Percentiles rank a stretch among this genome's conserved stretches.
Evolutionary conservation across 2,797 vertebrate genomes (phyloP).

Genomic region (Macropus fuliginosus): DNA sequence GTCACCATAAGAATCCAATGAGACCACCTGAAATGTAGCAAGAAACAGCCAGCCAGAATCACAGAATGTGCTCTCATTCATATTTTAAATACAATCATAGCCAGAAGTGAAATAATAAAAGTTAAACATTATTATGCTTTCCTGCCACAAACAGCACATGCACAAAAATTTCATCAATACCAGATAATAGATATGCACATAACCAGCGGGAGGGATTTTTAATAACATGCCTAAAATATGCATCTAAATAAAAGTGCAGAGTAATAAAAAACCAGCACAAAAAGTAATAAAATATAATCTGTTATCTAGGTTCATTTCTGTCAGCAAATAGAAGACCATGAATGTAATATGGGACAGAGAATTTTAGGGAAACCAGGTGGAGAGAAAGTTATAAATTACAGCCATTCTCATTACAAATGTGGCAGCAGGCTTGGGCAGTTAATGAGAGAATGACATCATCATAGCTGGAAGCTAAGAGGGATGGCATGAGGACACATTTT

Average conservation of each 20-base stretch:
- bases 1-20: conserved; percentile 28
- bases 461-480: conserved; percentile 52
- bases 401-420: conserved; percentile 48
- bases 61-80: conserved; percentile 62
- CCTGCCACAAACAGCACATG: conserved; percentile 62
- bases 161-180: conserved; percentile 67
- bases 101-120: conserved; percentile 69
- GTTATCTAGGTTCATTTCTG: conserved; percentile 79
- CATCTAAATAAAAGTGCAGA: conserved; percentile 72
- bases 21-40: neutral
- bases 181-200: conserved; percentile 73
- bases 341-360: conserved; percentile 66
- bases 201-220: conserved; percentile 79
- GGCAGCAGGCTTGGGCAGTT: conserved; percentile 54
- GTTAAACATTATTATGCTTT: conserved; percentile 60
- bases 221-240: conserved; percentile 80
- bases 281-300: conserved; percentile 80
- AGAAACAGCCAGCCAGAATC: conserved; percentile 46
- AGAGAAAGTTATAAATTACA: conserved; percentile 68
- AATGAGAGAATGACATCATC: conserved; percentile 54
- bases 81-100: conserved; percentile 43
- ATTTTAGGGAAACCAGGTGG: conserved; percentile 72
- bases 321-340: conserved; percentile 80
- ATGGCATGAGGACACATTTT: conserved; percentile 65
- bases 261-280: conserved; percentile 78